These are phyloP conservation scores for Pangasianodon gigas DNA, from an alignment of 2,113 vertebrate species.

Conservation along the genomic window DNA sequence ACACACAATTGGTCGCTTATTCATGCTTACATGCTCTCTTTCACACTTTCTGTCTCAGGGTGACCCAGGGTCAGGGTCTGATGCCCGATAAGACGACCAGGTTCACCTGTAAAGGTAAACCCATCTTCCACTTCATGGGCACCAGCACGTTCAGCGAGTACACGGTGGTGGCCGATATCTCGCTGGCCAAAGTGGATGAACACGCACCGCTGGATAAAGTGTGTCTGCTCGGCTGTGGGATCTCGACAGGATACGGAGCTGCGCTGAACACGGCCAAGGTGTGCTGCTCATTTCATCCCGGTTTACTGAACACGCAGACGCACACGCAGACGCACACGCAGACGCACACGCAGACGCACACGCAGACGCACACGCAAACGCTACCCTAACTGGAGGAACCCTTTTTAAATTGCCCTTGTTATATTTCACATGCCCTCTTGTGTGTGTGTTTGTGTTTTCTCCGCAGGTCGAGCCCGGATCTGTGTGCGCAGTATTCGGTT, in stretches of 20 bases:
- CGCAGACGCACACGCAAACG: too few species aligned
- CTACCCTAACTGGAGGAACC: background rate
- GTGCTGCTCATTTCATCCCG: background rate
- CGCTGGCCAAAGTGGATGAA: conserved; percentile 74
- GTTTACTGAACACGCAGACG: background rate
- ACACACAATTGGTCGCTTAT: background rate
- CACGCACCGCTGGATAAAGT: conserved; percentile 77
- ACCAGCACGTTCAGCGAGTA: conserved; percentile 83
- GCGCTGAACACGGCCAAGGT: conserved; percentile 81
- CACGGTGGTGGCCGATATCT: conserved; percentile 79
- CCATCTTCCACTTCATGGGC: conserved; percentile 78
- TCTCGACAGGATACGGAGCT: conserved; percentile 80
- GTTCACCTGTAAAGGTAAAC: conserved; percentile 81
- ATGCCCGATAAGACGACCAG: conserved; percentile 89
- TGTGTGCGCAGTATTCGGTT: conserved; percentile 86
- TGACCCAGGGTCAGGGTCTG: conserved; percentile 75
- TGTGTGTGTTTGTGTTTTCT: background rate
- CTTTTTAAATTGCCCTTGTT: background rate
- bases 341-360: too few species aligned
- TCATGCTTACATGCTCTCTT: background rate
- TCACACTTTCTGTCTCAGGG: conserved; percentile 52
- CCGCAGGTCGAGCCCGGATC: conserved; percentile 87
- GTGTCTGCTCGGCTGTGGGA: conserved; percentile 79
- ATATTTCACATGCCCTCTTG: background rate
- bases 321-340: too few species aligned